These are phyloP conservation scores for Actenoides hombroni DNA, from an alignment of 2,113 vertebrate species.

Conservation along the genomic window DNA sequence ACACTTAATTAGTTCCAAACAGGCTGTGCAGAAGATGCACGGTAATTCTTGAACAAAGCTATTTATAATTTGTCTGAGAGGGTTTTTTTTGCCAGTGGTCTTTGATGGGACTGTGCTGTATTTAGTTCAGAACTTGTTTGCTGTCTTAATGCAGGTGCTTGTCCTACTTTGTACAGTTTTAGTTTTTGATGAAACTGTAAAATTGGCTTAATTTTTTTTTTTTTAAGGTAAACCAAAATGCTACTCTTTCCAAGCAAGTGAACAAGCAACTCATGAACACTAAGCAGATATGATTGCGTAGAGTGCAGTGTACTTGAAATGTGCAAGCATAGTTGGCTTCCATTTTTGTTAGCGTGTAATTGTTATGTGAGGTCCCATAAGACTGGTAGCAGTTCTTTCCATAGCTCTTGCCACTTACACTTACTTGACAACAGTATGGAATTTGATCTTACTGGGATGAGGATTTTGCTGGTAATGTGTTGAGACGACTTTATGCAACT, in stretches of 20 bases:
- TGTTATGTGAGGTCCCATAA: neutral
- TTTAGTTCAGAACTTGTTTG: neutral
- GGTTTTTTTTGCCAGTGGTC: neutral
- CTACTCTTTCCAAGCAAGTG: neutral
- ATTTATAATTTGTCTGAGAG: neutral
- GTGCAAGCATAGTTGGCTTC: neutral
- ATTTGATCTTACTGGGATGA: neutral
- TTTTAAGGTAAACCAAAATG: neutral
- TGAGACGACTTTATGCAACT: neutral
- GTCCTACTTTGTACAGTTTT: neutral
- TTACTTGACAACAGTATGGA: neutral
- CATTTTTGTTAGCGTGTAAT: neutral
- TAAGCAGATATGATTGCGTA: neutral
- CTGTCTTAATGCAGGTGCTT: neutral
- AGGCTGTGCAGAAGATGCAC: neutral
- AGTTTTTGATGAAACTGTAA: neutral
- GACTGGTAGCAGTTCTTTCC: neutral
- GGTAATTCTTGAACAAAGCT: neutral
- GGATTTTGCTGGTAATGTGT: neutral
- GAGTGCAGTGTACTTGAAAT: neutral
- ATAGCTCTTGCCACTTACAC: neutral
- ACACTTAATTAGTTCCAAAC: neutral
- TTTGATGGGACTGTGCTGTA: neutral
- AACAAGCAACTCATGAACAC: neutral
- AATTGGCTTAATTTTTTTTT: neutral